These are phyloP conservation scores for Aleiodes testaceus DNA, from an alignment of 2,888 invertebrate genomes.

Conservation along the genomic window DNA sequence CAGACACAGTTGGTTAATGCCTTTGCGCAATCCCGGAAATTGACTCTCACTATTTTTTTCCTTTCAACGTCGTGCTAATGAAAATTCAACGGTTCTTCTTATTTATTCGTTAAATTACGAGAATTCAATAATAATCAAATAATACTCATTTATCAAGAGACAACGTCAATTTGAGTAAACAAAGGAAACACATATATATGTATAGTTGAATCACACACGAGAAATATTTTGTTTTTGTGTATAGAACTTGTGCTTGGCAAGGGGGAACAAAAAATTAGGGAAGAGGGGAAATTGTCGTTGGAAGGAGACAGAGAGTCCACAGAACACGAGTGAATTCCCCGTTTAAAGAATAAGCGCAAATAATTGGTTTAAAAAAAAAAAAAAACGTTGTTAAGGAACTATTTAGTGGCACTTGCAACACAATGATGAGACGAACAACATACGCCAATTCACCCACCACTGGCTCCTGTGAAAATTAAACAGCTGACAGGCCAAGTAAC, in stretches of 20 bases:
- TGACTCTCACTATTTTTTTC: conserved; percentile 37
- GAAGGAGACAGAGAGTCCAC: background rate
- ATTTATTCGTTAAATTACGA: too few relatives aligned
- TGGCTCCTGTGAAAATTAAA: conserved; percentile 57
- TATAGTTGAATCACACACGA: background rate
- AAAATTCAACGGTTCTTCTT: background rate
- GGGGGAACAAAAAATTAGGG: background rate
- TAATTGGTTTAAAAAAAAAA: conserved; percentile 21
- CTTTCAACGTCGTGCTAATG: conserved; percentile 9
- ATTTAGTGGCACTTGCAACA: conserved; percentile 46
- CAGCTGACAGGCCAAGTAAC: conserved; percentile 60
- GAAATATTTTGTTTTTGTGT: background rate
- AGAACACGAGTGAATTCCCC: conserved; percentile 2
- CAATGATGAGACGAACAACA: conserved; percentile 40
- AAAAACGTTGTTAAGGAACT: conserved; percentile 29
- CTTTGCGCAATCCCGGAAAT: conserved; percentile 47
- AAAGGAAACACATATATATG: conserved; percentile 47
- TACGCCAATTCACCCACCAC: conserved; percentile 50
- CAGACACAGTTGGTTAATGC: conserved; percentile 33
- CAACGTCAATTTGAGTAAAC: conserved; percentile 44
- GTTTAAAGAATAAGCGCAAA: background rate
- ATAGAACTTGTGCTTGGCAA: background rate
- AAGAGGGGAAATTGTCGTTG: background rate
- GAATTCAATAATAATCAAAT: background rate
- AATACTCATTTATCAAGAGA: background rate